A percentile compares a stretch with the other conserved stretches of the same genome.
phyloP scores from a whole-genome alignment of 2,888 invertebrate species.

The Sturmia bella region DNA sequence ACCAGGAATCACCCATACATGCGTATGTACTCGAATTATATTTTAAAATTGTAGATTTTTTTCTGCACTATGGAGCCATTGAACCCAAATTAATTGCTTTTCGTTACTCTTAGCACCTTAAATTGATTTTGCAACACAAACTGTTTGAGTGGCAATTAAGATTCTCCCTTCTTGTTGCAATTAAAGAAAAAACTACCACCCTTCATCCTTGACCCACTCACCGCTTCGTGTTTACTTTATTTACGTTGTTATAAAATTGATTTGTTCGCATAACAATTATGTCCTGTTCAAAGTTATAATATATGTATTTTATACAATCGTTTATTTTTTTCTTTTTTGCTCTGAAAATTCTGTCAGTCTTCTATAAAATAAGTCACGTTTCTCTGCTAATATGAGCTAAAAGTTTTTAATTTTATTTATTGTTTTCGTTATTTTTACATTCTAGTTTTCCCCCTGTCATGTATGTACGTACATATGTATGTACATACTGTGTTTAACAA shows the following conservation, averaged over 20 bases:
- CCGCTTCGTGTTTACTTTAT: not conserved
- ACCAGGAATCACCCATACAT: too few species aligned
- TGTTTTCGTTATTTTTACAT: slow-evolving; percentile 11
- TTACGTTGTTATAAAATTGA: not conserved
- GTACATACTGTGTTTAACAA: slow-evolving; percentile 21
- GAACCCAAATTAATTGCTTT: not conserved
- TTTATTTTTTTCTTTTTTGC: too few species aligned
- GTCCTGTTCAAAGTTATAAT: not conserved
- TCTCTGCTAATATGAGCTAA: slow-evolving; percentile 30
- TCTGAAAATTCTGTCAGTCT: slow-evolving; percentile 18
- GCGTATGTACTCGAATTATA: too few species aligned
- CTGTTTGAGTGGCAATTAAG: slow-evolving; percentile 11
- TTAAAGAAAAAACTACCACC: slow-evolving; percentile 22
- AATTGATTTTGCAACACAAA: not conserved
- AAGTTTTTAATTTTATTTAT: slow-evolving; percentile 33
- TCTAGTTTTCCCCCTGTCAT: too few species aligned
- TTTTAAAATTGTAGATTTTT: too few species aligned
- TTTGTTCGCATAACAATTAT: not conserved
- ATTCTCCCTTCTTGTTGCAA: slow-evolving; percentile 2
- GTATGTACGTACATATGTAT: too few species aligned
- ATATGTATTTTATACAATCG: not conserved
- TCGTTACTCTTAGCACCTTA: not conserved
- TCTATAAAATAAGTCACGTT: slow-evolving; percentile 49
- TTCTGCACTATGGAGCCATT: too few species aligned
- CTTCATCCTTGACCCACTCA: slow-evolving; percentile 28